A percentile compares a stretch with the other conserved stretches of the same genome.
Conservation (phyloP, 2,888 invertebrate species). For the Limnephilus marmoratus region DNA sequence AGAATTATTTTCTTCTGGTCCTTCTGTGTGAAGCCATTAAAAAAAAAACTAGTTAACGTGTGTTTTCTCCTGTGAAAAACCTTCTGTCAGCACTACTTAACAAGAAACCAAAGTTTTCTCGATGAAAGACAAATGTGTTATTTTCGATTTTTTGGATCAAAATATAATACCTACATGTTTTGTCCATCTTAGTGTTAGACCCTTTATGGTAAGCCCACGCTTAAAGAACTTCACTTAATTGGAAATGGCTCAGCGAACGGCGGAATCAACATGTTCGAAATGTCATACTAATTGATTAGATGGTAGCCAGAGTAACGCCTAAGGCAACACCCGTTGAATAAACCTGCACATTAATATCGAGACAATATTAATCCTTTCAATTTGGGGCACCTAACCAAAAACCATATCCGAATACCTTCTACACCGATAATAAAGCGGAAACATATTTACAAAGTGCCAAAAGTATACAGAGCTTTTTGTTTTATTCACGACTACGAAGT, state of each 20-base stretch:
- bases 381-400: neutral
- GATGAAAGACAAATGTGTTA: too few species aligned
- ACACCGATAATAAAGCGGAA: neutral
- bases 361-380: neutral
- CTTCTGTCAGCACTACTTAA: too few species aligned
- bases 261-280: neutral
- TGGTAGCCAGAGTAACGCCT: neutral
- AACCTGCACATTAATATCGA: neutral
- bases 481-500: neutral
- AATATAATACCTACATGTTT: too few species aligned
- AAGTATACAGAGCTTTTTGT: neutral
- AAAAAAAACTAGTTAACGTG: too few species aligned
- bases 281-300: conserved; percentile 11
- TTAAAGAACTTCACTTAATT: neutral
- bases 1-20: too few species aligned
- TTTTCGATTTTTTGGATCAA: too few species aligned
- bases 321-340: neutral
- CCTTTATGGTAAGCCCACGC: neutral
- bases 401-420: neutral
- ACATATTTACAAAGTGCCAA: neutral
- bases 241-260: neutral
- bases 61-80: too few species aligned
- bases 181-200: neutral
- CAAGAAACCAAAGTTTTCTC: too few species aligned
- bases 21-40: too few species aligned